Conservation (phyloP, 2,113 vertebrate species). For the Zosterops pallidus region DNA sequence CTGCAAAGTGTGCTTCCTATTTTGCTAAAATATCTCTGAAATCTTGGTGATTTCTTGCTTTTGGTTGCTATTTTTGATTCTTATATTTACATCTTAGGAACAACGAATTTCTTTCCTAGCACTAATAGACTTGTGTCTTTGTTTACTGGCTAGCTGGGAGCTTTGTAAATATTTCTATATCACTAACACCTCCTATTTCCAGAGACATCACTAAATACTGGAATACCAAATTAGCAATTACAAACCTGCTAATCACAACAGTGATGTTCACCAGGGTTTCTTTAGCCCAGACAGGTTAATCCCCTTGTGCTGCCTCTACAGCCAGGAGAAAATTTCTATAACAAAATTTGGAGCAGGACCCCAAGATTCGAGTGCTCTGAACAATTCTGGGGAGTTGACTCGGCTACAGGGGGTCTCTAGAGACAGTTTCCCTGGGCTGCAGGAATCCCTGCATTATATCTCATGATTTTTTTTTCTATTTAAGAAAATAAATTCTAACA, state of each 20-base stretch:
- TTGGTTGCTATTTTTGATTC: neutral
- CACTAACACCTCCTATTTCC: neutral
- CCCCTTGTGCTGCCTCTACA: neutral
- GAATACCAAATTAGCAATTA: neutral
- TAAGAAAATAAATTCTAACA: neutral
- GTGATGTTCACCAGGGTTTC: neutral
- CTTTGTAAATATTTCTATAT: neutral
- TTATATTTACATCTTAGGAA: neutral
- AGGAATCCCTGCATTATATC: neutral
- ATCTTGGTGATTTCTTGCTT: neutral
- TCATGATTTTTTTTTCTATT: neutral
- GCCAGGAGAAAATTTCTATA: neutral
- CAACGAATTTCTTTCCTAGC: neutral
- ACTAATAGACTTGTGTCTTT: neutral
- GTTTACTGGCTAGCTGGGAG: neutral
- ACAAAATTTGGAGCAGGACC: neutral
- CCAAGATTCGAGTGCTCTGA: neutral
- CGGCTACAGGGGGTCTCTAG: neutral
- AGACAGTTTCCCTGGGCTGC: neutral
- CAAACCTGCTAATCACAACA: neutral
- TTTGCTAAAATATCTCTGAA: neutral
- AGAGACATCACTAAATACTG: neutral
- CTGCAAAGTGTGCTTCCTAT: neutral
- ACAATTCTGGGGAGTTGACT: neutral
- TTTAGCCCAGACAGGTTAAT: neutral